phyloP scores from a whole-genome alignment of 2,113 vertebrate genomes.

The Emberiza fucata region DNA sequence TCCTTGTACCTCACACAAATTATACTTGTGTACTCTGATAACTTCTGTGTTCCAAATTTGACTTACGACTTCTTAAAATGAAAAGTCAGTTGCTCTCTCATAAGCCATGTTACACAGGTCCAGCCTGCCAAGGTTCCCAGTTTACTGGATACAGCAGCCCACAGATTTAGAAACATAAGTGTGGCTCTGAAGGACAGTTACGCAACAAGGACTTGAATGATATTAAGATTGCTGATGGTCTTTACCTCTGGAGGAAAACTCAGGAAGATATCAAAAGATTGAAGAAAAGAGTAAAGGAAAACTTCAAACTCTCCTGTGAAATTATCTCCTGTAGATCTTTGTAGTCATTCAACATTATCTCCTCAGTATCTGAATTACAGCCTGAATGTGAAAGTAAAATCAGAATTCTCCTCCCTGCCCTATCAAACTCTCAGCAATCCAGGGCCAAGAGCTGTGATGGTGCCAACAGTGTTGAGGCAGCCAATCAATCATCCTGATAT shows the following conservation, averaged over 20 bases:
- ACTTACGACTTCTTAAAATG: background rate
- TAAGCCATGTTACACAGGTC: background rate
- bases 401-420: background rate
- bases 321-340: background rate
- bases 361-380: background rate
- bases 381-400: background rate
- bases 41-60: background rate
- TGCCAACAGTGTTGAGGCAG: background rate
- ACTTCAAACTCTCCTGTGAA: background rate
- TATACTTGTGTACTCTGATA: background rate
- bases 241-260: background rate
- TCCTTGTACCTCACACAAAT: background rate
- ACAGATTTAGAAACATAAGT: background rate
- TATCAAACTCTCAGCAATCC: background rate
- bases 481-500: background rate
- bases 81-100: background rate
- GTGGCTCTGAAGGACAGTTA: background rate
- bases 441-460: background rate
- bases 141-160: background rate
- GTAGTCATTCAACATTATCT: background rate
- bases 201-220: background rate
- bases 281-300: background rate
- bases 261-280: background rate
- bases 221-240: background rate
- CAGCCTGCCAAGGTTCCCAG: background rate